Evolutionary conservation across 2,797 vertebrate genomes (phyloP), one percentile per base, ranked within the genome.

Genomic region (Phalloptychus januarius): DNA sequence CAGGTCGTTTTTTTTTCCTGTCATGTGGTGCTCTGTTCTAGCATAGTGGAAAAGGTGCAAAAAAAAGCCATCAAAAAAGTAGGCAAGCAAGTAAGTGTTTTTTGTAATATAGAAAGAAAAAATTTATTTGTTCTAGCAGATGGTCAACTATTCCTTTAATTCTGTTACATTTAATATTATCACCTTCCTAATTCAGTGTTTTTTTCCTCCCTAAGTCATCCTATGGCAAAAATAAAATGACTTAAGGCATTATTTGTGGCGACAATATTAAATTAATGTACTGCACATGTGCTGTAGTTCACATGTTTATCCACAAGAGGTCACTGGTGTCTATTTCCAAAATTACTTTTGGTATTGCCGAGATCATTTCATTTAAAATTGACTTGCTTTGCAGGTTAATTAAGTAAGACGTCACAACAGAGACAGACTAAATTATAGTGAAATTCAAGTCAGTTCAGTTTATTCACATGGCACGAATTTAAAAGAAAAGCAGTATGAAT

Each of bases 281-380:
- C 23, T 42, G 36, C 36, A n/a, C 42, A 8, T 18, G n/a, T 28
- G 1, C 11, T 84, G 81, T 38, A 83, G 77, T 90, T 75, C 20
- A 5, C 2, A 0, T 18, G 16, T 69, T 8, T 23, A 0, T 69
- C 88, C 90, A 84, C 2, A 67, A 0, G 86, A 83, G 48, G 85
- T 28, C 83, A 44, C 83, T 90, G 79, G 63, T 78, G 48, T 15
- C 67, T 0, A 44, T 70, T 70, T 45, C 25, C 2, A 16, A 16
- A 15, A 28, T 28, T 18, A n/a, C 23, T 45, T 23, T 40, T 33
- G 16, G 16, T 63, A 3, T 4, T 8, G 33, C 20, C 36, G 5
- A 25, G 8, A 67, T 63, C 4, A 38, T 38, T 50, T 36, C 3
- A 13, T 20, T 7, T 36, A 16, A 23, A 67, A 3, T 40, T 40